Conservation (phyloP, 2,888 invertebrate genomes). For the Oligia latruncula region DNA sequence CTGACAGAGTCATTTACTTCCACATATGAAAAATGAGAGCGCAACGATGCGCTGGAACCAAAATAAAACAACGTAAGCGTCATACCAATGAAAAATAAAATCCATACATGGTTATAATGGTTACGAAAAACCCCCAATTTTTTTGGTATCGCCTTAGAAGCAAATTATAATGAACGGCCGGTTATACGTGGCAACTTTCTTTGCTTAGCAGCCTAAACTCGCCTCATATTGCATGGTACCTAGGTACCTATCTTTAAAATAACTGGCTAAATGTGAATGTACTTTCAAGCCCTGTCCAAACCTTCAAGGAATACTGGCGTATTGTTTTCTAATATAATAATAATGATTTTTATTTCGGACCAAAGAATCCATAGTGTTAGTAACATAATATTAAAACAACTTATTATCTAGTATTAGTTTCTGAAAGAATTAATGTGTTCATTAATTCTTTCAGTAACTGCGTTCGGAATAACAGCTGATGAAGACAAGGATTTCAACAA, state of each 20-base stretch:
- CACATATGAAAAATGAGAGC: no score
- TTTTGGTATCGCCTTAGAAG: not conserved
- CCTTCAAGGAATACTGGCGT: not conserved
- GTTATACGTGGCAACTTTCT: not conserved
- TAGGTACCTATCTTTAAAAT: not conserved
- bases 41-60: no score
- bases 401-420: no score
- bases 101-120: no score
- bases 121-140: no score
- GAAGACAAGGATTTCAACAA: constrained; percentile 66
- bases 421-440: not conserved
- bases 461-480: constrained; percentile 66
- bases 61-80: no score
- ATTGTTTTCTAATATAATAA: not conserved
- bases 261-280: not conserved
- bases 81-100: no score
- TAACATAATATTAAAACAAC: no score
- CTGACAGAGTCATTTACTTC: no score
- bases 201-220: not conserved
- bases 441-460: constrained; percentile 65
- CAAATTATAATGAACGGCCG: not conserved
- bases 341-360: no score
- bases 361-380: no score
- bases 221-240: not conserved
- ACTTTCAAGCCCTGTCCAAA: not conserved